Percentiles rank a stretch among this genome's conserved stretches.
phyloP scores from a whole-genome alignment of 2,797 vertebrate genomes.

The Pantherophis vulpinus region DNA sequence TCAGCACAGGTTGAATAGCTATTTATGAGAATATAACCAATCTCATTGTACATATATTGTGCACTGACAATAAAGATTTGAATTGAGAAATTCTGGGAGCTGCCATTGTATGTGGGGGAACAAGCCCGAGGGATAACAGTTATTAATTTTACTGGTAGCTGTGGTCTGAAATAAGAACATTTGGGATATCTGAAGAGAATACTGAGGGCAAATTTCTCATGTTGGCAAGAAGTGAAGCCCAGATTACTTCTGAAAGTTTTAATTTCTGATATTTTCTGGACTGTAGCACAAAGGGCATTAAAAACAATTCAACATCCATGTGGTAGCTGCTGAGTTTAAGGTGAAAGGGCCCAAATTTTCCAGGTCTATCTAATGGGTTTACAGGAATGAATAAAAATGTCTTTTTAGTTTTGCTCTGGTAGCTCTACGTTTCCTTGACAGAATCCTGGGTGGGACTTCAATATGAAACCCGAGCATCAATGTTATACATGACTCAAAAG shows the following conservation, averaged over 20 bases:
- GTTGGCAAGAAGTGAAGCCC: background rate
- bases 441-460: background rate
- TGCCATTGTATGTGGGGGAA: background rate
- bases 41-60: too few relatives aligned
- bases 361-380: background rate
- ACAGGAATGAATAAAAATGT: background rate
- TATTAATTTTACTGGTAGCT: background rate
- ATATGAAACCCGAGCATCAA: background rate
- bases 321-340: background rate
- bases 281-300: background rate
- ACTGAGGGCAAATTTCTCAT: background rate
- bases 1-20: background rate
- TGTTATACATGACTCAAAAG: background rate
- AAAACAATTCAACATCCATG: background rate
- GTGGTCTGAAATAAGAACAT: background rate
- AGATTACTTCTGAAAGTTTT: background rate
- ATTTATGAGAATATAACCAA: background rate
- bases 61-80: too few relatives aligned
- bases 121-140: background rate
- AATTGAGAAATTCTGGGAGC: background rate
- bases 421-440: background rate
- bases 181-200: background rate
- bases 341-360: background rate
- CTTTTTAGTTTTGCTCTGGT: background rate
- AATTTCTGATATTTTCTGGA: background rate